A percentile compares a stretch with the other conserved stretches of the same genome.
phyloP scores from a whole-genome alignment of 2,888 invertebrate species.

The Cephus nigrinus region DNA sequence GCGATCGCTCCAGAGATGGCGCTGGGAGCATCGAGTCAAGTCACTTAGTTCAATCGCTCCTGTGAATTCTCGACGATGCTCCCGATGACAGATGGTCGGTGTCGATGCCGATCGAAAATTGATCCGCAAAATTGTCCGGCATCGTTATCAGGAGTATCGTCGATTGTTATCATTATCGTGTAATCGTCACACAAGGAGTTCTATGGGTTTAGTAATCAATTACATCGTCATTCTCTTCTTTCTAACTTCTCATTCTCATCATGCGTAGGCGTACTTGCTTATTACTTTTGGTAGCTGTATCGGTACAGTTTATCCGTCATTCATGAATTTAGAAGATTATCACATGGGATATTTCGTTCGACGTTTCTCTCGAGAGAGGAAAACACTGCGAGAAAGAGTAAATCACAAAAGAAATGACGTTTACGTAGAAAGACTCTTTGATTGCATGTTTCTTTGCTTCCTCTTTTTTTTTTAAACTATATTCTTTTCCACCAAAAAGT shows the following conservation, averaged over 20 bases:
- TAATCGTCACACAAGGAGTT: background rate
- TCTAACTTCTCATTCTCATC: too few species aligned
- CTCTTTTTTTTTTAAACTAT: background rate
- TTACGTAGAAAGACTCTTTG: too few species aligned
- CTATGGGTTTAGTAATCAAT: background rate
- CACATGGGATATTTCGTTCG: too few species aligned
- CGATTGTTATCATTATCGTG: slow-evolving; percentile 1
- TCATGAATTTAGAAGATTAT: too few species aligned
- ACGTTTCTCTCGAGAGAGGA: too few species aligned
- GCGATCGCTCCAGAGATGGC: background rate
- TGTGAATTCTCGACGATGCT: background rate
- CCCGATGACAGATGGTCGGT: background rate
- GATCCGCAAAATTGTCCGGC: background rate
- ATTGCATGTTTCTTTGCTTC: background rate
- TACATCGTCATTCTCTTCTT: too few species aligned
- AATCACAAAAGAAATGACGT: too few species aligned
- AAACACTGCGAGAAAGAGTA: too few species aligned
- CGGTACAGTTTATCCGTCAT: too few species aligned
- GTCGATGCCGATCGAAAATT: background rate
- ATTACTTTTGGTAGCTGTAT: too few species aligned
- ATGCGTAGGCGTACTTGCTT: too few species aligned
- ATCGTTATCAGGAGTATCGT: background rate
- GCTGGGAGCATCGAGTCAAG: background rate
- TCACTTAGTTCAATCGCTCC: background rate
- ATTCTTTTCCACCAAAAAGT: background rate